phyloP scores from a whole-genome alignment of 2,888 invertebrate species.

The Cybosia mesomella region DNA sequence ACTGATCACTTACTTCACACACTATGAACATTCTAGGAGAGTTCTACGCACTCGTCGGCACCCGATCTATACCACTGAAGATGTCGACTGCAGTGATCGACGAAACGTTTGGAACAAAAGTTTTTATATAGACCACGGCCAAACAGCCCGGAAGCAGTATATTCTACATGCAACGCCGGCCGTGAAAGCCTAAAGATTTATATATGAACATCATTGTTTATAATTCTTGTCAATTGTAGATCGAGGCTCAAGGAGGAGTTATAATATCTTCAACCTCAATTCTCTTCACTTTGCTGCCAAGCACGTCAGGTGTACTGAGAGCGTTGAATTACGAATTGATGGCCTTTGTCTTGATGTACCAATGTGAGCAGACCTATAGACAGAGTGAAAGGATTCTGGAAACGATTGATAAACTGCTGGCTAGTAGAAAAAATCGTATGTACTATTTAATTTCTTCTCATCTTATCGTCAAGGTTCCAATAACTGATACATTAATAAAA shows the following conservation, averaged over 20 bases:
- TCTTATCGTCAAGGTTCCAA: not conserved
- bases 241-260: not conserved
- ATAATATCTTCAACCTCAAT: not conserved
- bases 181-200: no score
- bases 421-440: slow-evolving; percentile 1
- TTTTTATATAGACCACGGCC: no score
- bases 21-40: no score
- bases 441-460: not conserved
- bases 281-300: not conserved
- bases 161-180: no score
- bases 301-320: not conserved
- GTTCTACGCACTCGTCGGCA: no score
- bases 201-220: no score
- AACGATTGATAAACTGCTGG: slow-evolving; percentile 3
- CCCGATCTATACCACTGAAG: no score
- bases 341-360: slow-evolving; percentile 2
- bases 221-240: not conserved
- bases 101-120: no score
- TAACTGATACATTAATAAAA: not conserved
- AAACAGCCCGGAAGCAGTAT: no score
- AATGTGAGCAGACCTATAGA: slow-evolving; percentile 1
- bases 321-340: slow-evolving; percentile 2
- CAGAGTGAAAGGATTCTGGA: slow-evolving; percentile 5
- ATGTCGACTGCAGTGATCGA: no score
- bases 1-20: no score